Percentiles rank a stretch among this genome's conserved stretches.
Evolutionary conservation across 2,888 invertebrate species (phyloP).

Genomic region (Pyrrhia umbra): DNA sequence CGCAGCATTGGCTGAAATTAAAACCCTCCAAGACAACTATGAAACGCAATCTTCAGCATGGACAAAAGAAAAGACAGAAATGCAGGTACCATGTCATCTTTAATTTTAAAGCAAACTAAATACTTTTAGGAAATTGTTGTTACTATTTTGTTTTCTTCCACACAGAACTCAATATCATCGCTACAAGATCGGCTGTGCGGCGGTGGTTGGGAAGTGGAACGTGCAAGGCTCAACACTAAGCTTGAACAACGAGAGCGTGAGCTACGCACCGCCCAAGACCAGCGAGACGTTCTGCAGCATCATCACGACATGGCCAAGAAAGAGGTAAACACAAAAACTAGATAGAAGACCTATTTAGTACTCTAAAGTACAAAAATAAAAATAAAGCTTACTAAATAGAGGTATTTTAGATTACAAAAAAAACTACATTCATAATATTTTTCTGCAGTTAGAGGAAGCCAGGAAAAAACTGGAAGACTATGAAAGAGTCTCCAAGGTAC

Average conservation of each 20-base stretch:
- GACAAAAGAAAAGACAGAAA: slow-evolving; percentile 92
- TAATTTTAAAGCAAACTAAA: background rate
- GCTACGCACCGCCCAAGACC: slow-evolving; percentile 93
- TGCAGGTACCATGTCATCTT: slow-evolving; percentile 89
- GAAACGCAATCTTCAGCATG: slow-evolving; percentile 92
- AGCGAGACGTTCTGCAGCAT: slow-evolving; percentile 93
- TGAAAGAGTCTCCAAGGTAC: slow-evolving; percentile 95
- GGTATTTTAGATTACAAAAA: too few relatives aligned
- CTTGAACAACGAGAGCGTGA: slow-evolving; percentile 94
- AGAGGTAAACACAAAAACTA: slow-evolving; percentile 71
- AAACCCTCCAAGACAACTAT: slow-evolving; percentile 91
- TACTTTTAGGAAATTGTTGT: background rate
- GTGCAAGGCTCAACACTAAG: slow-evolving; percentile 92
- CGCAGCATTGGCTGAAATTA: slow-evolving; percentile 91
- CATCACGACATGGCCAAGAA: slow-evolving; percentile 93
- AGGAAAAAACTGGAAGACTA: slow-evolving; percentile 95
- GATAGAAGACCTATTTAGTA: too few relatives aligned
- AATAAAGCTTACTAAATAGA: too few relatives aligned
- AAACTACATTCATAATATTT: background rate
- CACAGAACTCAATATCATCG: slow-evolving; percentile 81
- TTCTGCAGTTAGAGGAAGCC: slow-evolving; percentile 93
- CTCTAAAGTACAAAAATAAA: too few relatives aligned
- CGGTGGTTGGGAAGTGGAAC: slow-evolving; percentile 92
- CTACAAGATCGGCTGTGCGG: slow-evolving; percentile 88
- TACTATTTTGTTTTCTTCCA: background rate